These are phyloP conservation scores for Crossoptilon crossoptilon DNA, from an alignment of 2,797 vertebrate species.

Conservation along the genomic window DNA sequence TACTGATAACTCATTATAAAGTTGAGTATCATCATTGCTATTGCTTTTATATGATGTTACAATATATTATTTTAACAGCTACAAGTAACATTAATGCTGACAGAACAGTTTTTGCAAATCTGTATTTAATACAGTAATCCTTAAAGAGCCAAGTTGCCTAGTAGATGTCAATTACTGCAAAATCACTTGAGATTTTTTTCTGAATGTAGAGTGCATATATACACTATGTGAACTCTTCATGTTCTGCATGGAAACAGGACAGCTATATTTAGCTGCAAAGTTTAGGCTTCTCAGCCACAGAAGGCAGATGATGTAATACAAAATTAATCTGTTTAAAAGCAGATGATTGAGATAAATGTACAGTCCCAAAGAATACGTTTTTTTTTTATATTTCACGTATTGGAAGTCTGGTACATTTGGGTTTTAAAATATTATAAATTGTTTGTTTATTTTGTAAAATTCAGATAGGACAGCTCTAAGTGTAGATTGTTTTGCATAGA, in stretches of 20 bases:
- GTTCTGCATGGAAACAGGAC: background rate
- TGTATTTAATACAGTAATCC: background rate
- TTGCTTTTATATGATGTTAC: background rate
- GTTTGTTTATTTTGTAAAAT: constrained; percentile 76
- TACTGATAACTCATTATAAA: background rate
- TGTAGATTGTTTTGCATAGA: constrained; percentile 93
- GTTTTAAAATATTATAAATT: constrained; percentile 72
- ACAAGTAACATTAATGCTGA: background rate
- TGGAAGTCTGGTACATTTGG: constrained; percentile 70
- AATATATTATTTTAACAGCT: background rate
- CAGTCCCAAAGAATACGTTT: constrained; percentile 79
- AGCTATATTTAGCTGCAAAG: constrained; percentile 5
- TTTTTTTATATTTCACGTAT: constrained; percentile 50
- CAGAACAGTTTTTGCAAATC: background rate
- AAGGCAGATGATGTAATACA: background rate
- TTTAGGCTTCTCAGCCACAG: background rate
- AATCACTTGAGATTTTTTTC: background rate
- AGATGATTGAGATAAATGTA: constrained; percentile 67
- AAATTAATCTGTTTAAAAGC: constrained; percentile 59
- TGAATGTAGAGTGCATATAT: background rate
- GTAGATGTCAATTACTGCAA: background rate
- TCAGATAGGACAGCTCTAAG: constrained; percentile 87
- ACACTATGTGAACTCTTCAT: background rate
- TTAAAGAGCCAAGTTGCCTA: background rate
- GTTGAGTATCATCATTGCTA: background rate